Percentiles rank a stretch among this genome's conserved stretches.
These are phyloP conservation scores for Capitella teleta DNA, from an alignment of 1,140 invertebrate species.

Conservation along the genomic window DNA sequence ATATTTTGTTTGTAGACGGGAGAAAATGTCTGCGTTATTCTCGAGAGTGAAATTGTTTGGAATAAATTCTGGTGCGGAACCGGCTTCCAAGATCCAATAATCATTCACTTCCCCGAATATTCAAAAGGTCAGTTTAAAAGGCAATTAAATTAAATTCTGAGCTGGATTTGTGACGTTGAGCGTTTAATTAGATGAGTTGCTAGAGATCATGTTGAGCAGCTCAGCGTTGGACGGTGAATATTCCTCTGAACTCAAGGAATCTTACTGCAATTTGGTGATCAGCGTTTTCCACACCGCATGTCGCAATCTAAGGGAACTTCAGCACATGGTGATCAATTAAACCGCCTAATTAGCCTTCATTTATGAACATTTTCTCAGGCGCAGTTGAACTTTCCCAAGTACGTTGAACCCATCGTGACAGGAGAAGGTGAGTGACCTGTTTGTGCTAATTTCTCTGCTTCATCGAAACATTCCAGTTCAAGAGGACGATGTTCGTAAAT, in stretches of 20 bases:
- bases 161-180: conserved; percentile 6
- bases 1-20: conserved; percentile 23
- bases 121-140: conserved; percentile 46
- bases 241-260: conserved; percentile 59
- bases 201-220: conserved; percentile 51
- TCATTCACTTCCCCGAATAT: conserved; percentile 70
- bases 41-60: conserved; percentile 64
- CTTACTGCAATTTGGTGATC: conserved; percentile 67
- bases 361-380: conserved; percentile 20
- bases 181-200: conserved; percentile 51
- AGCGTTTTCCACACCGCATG: conserved; percentile 69
- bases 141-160: conserved; percentile 3
- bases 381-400: conserved; percentile 51
- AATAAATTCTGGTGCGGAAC: conserved; percentile 64
- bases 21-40: conserved; percentile 59
- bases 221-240: conserved; percentile 35
- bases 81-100: conserved; percentile 60
- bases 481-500: conserved; percentile 51
- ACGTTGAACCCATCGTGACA: conserved; percentile 59
- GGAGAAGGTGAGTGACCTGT: conserved; percentile 37
- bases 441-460: neutral
- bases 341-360: neutral
- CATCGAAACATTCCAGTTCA: conserved; percentile 31
- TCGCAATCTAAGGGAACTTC: conserved; percentile 65
- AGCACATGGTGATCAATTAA: conserved; percentile 49